Percentiles rank a stretch among this genome's conserved stretches.
These are phyloP conservation scores for Eulemur coronatus DNA, from an alignment of 2,797 vertebrate genomes.

Conservation along the genomic window DNA sequence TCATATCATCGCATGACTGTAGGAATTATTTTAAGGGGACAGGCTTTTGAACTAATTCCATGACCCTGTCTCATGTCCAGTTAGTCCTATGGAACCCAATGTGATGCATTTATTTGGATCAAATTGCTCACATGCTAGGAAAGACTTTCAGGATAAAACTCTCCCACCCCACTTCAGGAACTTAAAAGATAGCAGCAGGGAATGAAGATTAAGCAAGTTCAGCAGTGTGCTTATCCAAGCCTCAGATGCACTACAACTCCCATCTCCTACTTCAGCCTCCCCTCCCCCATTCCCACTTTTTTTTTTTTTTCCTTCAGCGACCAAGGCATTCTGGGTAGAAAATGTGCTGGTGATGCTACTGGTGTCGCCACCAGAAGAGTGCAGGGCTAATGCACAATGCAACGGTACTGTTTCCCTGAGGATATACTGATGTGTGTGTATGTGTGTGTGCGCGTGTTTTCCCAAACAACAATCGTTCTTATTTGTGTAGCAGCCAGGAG, in stretches of 20 bases:
- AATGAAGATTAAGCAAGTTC: neutral
- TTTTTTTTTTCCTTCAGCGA: neutral
- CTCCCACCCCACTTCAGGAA: neutral
- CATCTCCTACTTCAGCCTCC: neutral
- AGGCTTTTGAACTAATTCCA: neutral
- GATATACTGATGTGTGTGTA: neutral
- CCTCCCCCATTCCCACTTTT: neutral
- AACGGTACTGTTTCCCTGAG: neutral
- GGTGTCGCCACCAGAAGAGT: neutral
- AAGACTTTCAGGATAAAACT: neutral
- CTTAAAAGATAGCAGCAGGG: neutral
- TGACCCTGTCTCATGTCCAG: neutral
- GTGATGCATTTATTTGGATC: neutral
- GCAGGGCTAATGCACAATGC: neutral
- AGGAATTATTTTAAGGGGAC: neutral
- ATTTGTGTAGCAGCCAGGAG: neutral
- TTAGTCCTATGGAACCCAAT: neutral
- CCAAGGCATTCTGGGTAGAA: slow-evolving; percentile 31
- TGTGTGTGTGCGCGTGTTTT: neutral
- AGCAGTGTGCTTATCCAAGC: neutral
- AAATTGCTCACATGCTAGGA: neutral
- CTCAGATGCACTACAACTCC: neutral
- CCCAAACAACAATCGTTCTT: neutral
- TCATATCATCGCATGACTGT: neutral
- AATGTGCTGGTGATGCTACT: neutral